These are phyloP conservation scores for Agrochola lychnidis DNA, from an alignment of 2,888 invertebrate genomes.

Conservation along the genomic window DNA sequence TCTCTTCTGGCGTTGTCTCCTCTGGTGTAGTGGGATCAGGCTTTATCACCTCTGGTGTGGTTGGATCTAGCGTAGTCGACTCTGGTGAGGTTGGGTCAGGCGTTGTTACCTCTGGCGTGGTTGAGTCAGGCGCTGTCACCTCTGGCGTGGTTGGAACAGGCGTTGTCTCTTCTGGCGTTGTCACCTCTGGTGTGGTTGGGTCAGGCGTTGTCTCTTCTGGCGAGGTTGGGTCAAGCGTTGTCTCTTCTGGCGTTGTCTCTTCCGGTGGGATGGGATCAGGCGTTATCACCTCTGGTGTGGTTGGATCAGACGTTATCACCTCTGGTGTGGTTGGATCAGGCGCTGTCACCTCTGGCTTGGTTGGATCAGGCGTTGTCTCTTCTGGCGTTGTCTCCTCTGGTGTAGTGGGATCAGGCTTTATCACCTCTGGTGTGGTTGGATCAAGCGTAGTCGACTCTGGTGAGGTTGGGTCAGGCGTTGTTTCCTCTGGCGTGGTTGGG, in stretches of 20 bases:
- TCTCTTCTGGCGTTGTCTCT: too few species aligned
- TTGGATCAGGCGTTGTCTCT: not conserved
- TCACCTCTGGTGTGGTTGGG: too few species aligned
- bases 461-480: not conserved
- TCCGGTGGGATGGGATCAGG: not conserved
- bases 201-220: not conserved
- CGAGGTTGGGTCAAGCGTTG: not conserved
- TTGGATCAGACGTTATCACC: not conserved
- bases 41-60: too few species aligned
- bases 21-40: constrained; percentile 16
- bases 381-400: not conserved
- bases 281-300: not conserved
- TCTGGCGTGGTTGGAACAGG: not conserved
- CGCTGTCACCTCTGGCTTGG: not conserved
- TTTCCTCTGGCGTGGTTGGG: not conserved
- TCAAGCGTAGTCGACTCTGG: not conserved
- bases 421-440: too few species aligned
- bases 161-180: too few species aligned
- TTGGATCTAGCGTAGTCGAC: constrained; percentile 1
- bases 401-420: not conserved
- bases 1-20: not conserved
- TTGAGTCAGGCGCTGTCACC: not conserved
- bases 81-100: not conserved
- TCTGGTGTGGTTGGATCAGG: not conserved
- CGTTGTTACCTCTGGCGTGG: too few species aligned